Evolutionary conservation across 2,113 vertebrate genomes (phyloP).

Genomic region (Hymenochirus boettgeri): DNA sequence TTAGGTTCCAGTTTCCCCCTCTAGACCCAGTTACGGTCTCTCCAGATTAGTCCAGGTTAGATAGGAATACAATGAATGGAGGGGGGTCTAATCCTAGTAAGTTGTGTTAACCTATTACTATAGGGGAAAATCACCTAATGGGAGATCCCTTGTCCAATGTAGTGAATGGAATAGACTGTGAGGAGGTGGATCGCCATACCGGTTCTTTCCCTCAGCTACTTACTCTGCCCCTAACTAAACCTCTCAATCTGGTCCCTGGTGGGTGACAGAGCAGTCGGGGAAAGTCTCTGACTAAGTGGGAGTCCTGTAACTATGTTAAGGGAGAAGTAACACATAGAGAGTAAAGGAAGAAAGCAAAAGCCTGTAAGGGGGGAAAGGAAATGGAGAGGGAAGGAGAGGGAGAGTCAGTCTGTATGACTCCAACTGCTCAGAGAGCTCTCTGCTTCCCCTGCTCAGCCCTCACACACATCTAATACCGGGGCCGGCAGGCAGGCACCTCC

Average conservation of each 20-base stretch:
- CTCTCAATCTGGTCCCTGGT: too few relatives aligned
- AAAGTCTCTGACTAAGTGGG: background rate
- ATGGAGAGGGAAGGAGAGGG: conserved; percentile 11
- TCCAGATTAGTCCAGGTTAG: conserved; percentile 16
- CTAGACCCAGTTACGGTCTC: conserved; percentile 6
- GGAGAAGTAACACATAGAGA: conserved; percentile 26
- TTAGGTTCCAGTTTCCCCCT: background rate
- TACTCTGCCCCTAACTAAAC: background rate
- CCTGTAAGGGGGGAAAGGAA: conserved; percentile 12
- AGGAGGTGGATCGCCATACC: too few relatives aligned
- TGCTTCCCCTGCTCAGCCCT: conserved; percentile 30
- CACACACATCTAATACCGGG: conserved; percentile 32
- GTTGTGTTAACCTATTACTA: too few relatives aligned
- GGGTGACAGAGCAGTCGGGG: too few relatives aligned
- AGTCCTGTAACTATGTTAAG: background rate
- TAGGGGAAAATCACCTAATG: too few relatives aligned
- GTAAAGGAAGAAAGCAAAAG: conserved; percentile 3
- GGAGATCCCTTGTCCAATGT: conserved; percentile 7
- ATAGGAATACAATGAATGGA: conserved; percentile 3
- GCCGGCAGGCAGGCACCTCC: conserved; percentile 8
- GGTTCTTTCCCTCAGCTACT: background rate
- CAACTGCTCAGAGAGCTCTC: conserved; percentile 32
- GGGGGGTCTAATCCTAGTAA: background rate
- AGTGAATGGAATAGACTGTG: too few relatives aligned
- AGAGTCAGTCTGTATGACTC: conserved; percentile 27